These are phyloP conservation scores for Stramonita haemastoma DNA, from an alignment of 2,888 invertebrate genomes.

Conservation along the genomic window DNA sequence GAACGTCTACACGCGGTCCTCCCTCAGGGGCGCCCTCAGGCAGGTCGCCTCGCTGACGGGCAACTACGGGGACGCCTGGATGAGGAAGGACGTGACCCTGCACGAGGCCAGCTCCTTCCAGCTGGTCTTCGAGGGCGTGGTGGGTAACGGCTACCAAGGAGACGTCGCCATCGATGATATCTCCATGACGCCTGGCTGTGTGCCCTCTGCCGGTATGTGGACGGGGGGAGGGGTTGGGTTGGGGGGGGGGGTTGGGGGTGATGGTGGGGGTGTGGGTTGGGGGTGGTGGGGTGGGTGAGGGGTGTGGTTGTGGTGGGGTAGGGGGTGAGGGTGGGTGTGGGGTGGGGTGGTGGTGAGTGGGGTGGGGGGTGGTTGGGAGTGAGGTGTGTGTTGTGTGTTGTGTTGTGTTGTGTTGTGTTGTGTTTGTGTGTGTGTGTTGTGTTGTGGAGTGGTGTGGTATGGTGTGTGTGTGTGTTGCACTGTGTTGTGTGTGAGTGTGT, in stretches of 20 bases:
- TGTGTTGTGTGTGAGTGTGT: too few species aligned
- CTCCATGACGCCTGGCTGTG: conserved; percentile 69
- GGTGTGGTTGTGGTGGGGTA: too few species aligned
- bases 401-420: background rate
- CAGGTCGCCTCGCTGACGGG: conserved; percentile 58
- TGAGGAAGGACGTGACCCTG: conserved; percentile 65
- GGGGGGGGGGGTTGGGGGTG: too few species aligned
- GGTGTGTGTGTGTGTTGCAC: too few species aligned
- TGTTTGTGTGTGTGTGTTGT: too few species aligned
- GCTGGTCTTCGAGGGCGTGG: conserved; percentile 68
- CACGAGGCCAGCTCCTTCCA: conserved; percentile 65
- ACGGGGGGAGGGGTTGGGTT: too few species aligned
- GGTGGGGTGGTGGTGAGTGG: background rate
- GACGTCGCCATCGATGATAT: conserved; percentile 74
- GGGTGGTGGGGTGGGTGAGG: background rate
- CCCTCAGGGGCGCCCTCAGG: conserved; percentile 49
- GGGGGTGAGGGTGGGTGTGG: too few species aligned
- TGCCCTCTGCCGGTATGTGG: conserved; percentile 9
- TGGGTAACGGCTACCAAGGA: conserved; percentile 63
- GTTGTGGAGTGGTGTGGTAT: too few species aligned
- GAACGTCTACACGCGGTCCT: conserved; percentile 65
- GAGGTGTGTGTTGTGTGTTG: background rate
- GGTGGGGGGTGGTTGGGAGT: background rate
- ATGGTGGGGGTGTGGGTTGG: background rate
- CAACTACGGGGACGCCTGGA: conserved; percentile 70